Percentiles rank a stretch among this genome's conserved stretches.
These are phyloP conservation scores for Scylla paramamosain DNA, from an alignment of 1,140 invertebrate genomes.

Conservation along the genomic window DNA sequence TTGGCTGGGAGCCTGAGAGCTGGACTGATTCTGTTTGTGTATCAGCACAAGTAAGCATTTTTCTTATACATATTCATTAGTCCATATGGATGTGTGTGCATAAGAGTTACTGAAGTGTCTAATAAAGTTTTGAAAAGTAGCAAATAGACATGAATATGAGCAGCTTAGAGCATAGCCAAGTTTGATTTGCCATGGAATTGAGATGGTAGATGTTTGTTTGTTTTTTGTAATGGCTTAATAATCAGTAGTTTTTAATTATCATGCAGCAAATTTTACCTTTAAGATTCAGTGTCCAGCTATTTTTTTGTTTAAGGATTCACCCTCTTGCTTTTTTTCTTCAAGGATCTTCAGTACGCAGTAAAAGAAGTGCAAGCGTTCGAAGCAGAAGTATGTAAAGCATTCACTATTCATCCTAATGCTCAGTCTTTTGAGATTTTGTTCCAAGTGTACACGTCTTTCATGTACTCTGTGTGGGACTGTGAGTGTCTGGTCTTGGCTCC, in stretches of 20 bases:
- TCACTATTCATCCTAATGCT: constrained; percentile 30
- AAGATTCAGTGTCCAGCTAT: neutral
- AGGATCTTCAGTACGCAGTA: constrained; percentile 71
- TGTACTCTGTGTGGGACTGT: constrained; percentile 58
- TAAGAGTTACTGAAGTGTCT: neutral
- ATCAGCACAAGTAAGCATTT: too few relatives aligned
- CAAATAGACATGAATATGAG: too few relatives aligned
- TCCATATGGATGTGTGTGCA: neutral
- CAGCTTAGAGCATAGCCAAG: neutral
- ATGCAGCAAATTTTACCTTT: neutral
- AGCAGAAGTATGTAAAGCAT: constrained; percentile 72
- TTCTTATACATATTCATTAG: too few relatives aligned
- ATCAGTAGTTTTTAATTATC: neutral
- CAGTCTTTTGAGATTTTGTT: constrained; percentile 36
- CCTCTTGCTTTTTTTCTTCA: constrained; percentile 54
- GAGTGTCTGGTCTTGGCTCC: neutral
- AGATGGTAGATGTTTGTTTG: neutral
- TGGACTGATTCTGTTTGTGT: too few relatives aligned
- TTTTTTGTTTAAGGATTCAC: neutral
- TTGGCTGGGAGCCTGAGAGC: too few relatives aligned
- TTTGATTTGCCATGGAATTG: neutral
- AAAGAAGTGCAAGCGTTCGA: constrained; percentile 70
- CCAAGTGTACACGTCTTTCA: constrained; percentile 39
- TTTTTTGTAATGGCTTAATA: neutral
- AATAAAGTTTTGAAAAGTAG: neutral